Evolutionary conservation across 2,113 vertebrate species (phyloP).

Genomic region (Sakesphorus luctuosus): DNA sequence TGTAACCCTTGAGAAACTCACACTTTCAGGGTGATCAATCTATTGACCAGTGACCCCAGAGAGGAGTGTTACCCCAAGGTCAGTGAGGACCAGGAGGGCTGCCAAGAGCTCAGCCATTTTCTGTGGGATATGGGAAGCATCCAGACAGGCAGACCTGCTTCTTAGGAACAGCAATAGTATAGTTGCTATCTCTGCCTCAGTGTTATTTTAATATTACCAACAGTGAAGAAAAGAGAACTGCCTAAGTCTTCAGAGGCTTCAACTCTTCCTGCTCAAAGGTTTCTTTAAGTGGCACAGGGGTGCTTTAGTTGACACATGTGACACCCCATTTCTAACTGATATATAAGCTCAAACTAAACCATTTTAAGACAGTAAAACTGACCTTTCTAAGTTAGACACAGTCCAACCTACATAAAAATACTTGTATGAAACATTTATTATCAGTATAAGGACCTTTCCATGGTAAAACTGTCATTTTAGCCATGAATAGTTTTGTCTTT

Average conservation of each 20-base stretch:
- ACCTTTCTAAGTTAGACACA: neutral
- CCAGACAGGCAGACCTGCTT: neutral
- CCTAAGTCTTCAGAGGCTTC: neutral
- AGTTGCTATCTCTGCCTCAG: neutral
- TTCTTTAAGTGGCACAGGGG: neutral
- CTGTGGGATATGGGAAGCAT: neutral
- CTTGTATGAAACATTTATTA: neutral
- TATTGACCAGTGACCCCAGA: neutral
- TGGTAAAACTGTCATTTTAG: neutral
- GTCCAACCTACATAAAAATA: neutral
- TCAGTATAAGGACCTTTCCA: neutral
- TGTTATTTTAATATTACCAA: neutral
- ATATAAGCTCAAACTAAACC: neutral
- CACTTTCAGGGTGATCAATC: slow-evolving; percentile 50
- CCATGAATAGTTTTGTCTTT: neutral
- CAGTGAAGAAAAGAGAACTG: neutral
- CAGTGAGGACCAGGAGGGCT: neutral
- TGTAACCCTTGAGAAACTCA: slow-evolving; percentile 24
- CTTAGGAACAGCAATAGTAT: neutral
- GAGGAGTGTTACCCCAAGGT: neutral
- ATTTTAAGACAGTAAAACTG: neutral
- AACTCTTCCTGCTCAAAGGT: neutral
- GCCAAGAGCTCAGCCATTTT: neutral
- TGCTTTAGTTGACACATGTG: neutral
- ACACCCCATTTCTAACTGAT: neutral